These are phyloP conservation scores for Rhagonycha fulva DNA, from an alignment of 2,888 invertebrate genomes.

Conservation along the genomic window DNA sequence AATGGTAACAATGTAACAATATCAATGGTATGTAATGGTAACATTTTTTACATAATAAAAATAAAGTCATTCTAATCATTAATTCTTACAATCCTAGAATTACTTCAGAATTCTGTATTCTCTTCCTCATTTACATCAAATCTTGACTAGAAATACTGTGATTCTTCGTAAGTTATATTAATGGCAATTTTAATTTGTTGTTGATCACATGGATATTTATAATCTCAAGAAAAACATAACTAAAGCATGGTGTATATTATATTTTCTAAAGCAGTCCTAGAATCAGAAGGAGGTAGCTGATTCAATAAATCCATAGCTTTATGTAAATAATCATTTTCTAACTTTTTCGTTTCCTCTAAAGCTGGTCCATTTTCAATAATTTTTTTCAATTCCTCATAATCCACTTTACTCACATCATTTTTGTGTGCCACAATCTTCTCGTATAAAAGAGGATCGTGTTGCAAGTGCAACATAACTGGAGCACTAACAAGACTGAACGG, in stretches of 20 bases:
- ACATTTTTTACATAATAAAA: too few relatives aligned
- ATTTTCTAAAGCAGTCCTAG: slow-evolving; percentile 81
- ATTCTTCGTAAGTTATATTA: background rate
- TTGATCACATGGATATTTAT: background rate
- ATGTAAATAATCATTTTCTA: slow-evolving; percentile 76
- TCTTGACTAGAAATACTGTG: too few relatives aligned
- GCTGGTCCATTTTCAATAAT: slow-evolving; percentile 64
- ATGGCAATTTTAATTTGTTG: background rate
- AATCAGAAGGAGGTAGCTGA: slow-evolving; percentile 79
- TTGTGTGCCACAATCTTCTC: slow-evolving; percentile 70
- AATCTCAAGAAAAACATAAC: background rate
- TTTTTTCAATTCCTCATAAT: slow-evolving; percentile 61
- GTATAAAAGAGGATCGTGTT: slow-evolving; percentile 71
- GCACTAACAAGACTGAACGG: slow-evolving; percentile 77
- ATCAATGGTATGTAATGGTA: too few relatives aligned
- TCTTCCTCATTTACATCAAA: too few relatives aligned
- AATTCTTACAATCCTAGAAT: too few relatives aligned
- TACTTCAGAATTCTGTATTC: too few relatives aligned
- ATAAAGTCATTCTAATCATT: too few relatives aligned
- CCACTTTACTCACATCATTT: slow-evolving; percentile 67
- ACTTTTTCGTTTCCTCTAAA: slow-evolving; percentile 70
- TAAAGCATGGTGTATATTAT: slow-evolving; percentile 60
- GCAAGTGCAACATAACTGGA: slow-evolving; percentile 81
- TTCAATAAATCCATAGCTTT: slow-evolving; percentile 76
- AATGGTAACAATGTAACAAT: too few relatives aligned